phyloP scores from a whole-genome alignment of 2,888 invertebrate species.

The Helicoverpa assulta region DNA sequence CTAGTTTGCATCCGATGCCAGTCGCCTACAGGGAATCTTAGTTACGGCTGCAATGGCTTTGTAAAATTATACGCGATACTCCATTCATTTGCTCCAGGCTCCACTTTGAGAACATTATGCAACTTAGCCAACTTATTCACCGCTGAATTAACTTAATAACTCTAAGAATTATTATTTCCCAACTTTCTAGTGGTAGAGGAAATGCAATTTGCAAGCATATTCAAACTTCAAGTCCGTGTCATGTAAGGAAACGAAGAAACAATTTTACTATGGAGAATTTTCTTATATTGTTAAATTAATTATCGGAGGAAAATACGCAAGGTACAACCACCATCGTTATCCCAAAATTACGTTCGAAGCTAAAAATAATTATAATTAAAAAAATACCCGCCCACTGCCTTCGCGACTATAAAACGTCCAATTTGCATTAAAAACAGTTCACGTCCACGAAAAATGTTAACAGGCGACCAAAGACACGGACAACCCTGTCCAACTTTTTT shows the following conservation, averaged over 20 bases:
- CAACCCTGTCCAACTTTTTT: slow-evolving; percentile 40
- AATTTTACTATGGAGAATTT: slow-evolving; percentile 5
- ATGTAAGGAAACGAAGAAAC: slow-evolving; percentile 15
- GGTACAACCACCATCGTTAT: slow-evolving; percentile 1
- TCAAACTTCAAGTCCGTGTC: slow-evolving; percentile 13
- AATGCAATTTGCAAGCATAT: slow-evolving; percentile 40
- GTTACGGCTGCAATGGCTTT: slow-evolving; percentile 54
- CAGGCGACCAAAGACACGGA: slow-evolving; percentile 15
- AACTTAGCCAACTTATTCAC: slow-evolving; percentile 44
- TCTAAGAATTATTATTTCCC: slow-evolving; percentile 48
- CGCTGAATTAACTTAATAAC: slow-evolving; percentile 53
- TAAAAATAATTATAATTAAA: slow-evolving; percentile 50
- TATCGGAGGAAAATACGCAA: background rate
- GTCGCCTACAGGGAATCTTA: slow-evolving; percentile 52
- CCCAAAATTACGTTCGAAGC: slow-evolving; percentile 22
- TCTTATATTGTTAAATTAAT: slow-evolving; percentile 8
- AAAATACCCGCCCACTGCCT: slow-evolving; percentile 12
- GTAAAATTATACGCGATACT: slow-evolving; percentile 61
- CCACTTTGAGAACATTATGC: slow-evolving; percentile 49
- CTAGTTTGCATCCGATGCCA: slow-evolving; percentile 2
- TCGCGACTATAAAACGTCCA: slow-evolving; percentile 32
- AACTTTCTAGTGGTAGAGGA: slow-evolving; percentile 20
- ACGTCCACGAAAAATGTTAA: slow-evolving; percentile 39
- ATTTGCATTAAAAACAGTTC: slow-evolving; percentile 52
- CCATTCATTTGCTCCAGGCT: slow-evolving; percentile 44